Percentiles rank a stretch among this genome's conserved stretches.
Conservation (phyloP, 2,797 vertebrate species). For the Mustela erminea region DNA sequence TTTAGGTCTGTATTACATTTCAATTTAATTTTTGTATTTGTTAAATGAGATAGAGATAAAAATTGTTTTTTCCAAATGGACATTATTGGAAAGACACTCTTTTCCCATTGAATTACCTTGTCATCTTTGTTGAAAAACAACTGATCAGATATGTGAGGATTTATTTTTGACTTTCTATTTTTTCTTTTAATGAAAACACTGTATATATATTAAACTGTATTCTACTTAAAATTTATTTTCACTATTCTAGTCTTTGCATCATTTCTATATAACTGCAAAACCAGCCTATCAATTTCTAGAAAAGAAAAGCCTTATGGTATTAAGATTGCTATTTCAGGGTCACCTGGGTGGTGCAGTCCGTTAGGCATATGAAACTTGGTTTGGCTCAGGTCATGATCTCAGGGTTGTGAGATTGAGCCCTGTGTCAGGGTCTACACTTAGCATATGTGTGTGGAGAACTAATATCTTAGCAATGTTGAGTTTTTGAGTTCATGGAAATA, state of each 20-base stretch:
- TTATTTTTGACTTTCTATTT: background rate
- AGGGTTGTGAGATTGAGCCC: background rate
- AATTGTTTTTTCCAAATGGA: background rate
- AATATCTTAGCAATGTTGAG: background rate
- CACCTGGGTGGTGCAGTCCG: background rate
- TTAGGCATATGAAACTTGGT: background rate
- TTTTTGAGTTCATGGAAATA: background rate
- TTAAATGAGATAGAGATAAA: background rate
- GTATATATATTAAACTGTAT: background rate
- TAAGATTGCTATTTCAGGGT: background rate
- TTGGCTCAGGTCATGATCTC: background rate
- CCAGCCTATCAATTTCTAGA: background rate
- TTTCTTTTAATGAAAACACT: background rate
- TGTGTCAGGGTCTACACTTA: background rate
- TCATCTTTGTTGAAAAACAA: background rate
- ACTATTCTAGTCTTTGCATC: background rate
- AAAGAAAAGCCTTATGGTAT: background rate
- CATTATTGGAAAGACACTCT: background rate
- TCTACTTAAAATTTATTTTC: background rate
- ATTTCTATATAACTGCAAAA: background rate
- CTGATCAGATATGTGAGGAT: background rate
- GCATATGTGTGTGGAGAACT: background rate
- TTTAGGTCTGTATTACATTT: background rate
- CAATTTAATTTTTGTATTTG: constrained; percentile 22
- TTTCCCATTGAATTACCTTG: background rate